These are phyloP conservation scores for Bradysia coprophila DNA, from an alignment of 1,140 invertebrate species.

Conservation along the genomic window DNA sequence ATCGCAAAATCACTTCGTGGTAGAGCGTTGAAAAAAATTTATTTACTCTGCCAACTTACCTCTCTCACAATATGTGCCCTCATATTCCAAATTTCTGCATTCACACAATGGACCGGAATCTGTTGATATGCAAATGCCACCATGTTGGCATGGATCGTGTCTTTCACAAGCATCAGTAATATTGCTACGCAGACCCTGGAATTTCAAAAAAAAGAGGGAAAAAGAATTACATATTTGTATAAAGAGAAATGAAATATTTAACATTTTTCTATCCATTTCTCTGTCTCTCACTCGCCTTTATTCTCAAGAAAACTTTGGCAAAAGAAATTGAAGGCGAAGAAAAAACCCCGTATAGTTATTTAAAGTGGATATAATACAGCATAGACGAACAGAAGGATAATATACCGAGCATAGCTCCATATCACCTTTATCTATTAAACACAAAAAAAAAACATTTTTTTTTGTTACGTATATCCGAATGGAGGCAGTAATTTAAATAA, in stretches of 20 bases:
- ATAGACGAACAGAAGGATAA: too few relatives aligned
- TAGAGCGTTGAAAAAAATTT: too few relatives aligned
- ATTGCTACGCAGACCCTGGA: conserved; percentile 25
- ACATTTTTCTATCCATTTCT: neutral
- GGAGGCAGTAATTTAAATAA: too few relatives aligned
- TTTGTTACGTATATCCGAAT: too few relatives aligned
- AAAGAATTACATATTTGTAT: too few relatives aligned
- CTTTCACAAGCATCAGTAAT: conserved; percentile 64
- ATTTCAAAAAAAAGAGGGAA: conserved; percentile 6
- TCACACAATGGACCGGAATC: conserved; percentile 87
- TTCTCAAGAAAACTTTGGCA: neutral
- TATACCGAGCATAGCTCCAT: too few relatives aligned
- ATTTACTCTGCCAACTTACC: conserved; percentile 40
- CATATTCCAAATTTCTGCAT: conserved; percentile 75
- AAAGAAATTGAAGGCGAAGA: neutral
- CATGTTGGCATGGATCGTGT: conserved; percentile 80
- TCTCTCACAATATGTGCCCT: conserved; percentile 85
- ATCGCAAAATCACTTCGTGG: too few relatives aligned
- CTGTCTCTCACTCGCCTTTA: neutral
- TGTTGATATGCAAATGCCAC: conserved; percentile 84
- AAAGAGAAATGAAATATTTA: too few relatives aligned
- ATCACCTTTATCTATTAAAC: too few relatives aligned
- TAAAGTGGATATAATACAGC: too few relatives aligned
- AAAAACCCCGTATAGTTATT: neutral
- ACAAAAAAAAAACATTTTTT: too few relatives aligned